Percentiles rank a stretch among this genome's conserved stretches.
These are phyloP conservation scores for Scaptomyza caliginosa DNA, from an alignment of 2,888 invertebrate species.

Conservation along the genomic window DNA sequence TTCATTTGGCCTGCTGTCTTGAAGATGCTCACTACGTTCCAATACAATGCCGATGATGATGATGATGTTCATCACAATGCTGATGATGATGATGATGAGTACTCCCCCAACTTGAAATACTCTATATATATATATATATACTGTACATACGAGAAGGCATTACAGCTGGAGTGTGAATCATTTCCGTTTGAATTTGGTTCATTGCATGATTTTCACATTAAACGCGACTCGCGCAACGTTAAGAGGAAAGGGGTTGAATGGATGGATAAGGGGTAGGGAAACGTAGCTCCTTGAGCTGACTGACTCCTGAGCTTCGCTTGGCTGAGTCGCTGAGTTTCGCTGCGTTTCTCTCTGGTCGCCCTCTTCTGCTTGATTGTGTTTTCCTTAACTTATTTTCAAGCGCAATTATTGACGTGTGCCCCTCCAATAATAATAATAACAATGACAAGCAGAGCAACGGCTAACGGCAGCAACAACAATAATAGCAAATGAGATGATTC, in stretches of 20 bases:
- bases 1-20: slow-evolving; percentile 43
- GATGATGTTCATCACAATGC: slow-evolving; percentile 7
- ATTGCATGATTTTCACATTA: slow-evolving; percentile 80
- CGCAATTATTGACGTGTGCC: slow-evolving; percentile 76
- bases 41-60: slow-evolving; percentile 8
- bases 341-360: slow-evolving; percentile 23
- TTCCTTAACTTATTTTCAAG: slow-evolving; percentile 72
- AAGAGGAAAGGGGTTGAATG: not conserved
- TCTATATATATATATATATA: not conserved
- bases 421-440: slow-evolving; percentile 49
- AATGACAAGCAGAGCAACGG: slow-evolving; percentile 9
- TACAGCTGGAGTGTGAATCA: slow-evolving; percentile 75
- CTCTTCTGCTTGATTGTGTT: slow-evolving; percentile 69
- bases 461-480: slow-evolving; percentile 15
- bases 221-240: slow-evolving; percentile 29
- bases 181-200: slow-evolving; percentile 79
- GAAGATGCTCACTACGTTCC: slow-evolving; percentile 29
- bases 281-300: slow-evolving; percentile 24
- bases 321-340: slow-evolving; percentile 19
- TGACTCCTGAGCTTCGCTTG: slow-evolving; percentile 52
- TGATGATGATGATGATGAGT: slow-evolving; percentile 9
- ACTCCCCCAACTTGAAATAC: slow-evolving; percentile 39
- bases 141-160: slow-evolving; percentile 15
- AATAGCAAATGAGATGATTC: slow-evolving; percentile 25
- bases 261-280: not conserved